Evolutionary conservation across 2,113 vertebrate genomes (phyloP).

Genomic region (Alligator mississippiensis): DNA sequence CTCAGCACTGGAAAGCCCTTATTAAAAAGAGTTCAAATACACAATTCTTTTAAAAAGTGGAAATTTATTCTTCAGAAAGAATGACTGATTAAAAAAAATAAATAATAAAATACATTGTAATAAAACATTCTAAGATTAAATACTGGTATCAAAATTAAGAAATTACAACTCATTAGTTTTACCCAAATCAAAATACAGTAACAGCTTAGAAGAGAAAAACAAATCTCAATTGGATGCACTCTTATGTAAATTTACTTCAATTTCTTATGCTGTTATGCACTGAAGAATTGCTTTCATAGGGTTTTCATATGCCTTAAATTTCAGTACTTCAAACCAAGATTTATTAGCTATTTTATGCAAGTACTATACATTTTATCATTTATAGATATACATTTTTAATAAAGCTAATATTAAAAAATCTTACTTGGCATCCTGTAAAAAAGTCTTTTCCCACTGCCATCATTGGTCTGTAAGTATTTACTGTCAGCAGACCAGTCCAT

Average conservation of each 20-base stretch:
- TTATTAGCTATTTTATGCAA: background rate
- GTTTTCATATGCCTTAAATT: background rate
- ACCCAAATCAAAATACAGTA: background rate
- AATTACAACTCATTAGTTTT: background rate
- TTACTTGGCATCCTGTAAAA: constrained; percentile 98
- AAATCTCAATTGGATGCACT: background rate
- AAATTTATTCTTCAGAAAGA: background rate
- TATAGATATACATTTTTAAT: background rate
- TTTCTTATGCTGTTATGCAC: background rate
- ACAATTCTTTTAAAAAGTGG: background rate
- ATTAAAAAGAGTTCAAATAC: background rate
- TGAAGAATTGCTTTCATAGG: background rate
- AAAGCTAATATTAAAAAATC: constrained; percentile 38
- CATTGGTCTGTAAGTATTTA: constrained; percentile 95
- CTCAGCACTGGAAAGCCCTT: background rate
- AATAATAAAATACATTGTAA: background rate
- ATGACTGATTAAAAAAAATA: background rate
- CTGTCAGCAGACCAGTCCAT: constrained; percentile 98
- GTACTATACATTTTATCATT: background rate
- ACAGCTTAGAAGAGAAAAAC: background rate
- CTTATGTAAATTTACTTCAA: background rate
- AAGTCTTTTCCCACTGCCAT: constrained; percentile 90
- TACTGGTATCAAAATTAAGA: background rate
- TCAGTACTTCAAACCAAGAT: background rate
- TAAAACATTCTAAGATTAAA: background rate